Conservation (phyloP, 2,113 vertebrate species). For the Promerops cafer region DNA sequence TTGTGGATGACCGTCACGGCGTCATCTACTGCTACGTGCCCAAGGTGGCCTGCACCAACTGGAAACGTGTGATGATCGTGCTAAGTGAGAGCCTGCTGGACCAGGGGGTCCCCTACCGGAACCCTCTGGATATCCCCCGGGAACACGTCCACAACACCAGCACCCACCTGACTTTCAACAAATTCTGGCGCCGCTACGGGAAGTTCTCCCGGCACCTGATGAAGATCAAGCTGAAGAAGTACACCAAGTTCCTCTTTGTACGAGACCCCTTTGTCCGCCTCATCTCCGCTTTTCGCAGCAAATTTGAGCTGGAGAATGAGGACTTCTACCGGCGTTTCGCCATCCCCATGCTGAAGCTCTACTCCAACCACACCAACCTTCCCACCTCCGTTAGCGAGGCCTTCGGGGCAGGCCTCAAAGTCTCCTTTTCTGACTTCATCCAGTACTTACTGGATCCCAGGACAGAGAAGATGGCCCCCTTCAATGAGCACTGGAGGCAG, state of each 20-base stretch:
- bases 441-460: conserved; percentile 92
- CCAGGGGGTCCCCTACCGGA: conserved; percentile 81
- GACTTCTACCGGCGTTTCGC: conserved; percentile 90
- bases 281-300: conserved; percentile 96
- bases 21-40: conserved; percentile 98
- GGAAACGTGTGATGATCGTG: conserved; percentile 97
- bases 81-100: conserved; percentile 88
- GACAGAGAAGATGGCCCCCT: conserved; percentile 87
- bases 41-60: conserved; percentile 97
- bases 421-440: conserved; percentile 89
- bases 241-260: conserved; percentile 97
- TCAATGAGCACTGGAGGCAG: conserved; percentile 97
- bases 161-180: conserved; percentile 94
- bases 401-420: conserved; percentile 79
- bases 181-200: conserved; percentile 96
- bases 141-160: conserved; percentile 89
- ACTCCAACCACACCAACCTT: conserved; percentile 80
- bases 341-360: conserved; percentile 84
- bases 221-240: conserved; percentile 94
- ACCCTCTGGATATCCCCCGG: conserved; percentile 85
- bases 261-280: conserved; percentile 94
- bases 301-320: conserved; percentile 89
- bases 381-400: conserved; percentile 85
- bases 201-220: conserved; percentile 93
- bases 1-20: conserved; percentile 93